Evolutionary conservation across 2,888 invertebrate species (phyloP).

Genomic region (Apotomis betuletana): DNA sequence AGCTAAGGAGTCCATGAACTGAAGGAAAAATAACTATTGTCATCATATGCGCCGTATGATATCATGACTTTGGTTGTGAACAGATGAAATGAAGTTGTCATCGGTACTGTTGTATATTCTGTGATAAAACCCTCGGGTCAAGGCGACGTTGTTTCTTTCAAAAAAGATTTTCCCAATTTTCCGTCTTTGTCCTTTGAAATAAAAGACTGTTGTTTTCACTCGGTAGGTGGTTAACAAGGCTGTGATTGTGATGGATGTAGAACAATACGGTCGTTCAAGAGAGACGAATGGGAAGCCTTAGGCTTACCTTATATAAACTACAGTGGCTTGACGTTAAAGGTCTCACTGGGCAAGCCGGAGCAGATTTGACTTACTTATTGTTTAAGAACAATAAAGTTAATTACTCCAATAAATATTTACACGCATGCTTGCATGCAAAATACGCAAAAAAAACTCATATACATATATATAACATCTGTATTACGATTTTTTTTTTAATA

Average conservation of each 20-base stretch:
- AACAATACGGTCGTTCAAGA: conserved; percentile 14
- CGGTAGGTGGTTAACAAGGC: conserved; percentile 28
- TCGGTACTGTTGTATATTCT: conserved; percentile 13
- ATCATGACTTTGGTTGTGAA: background rate
- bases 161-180: conserved; percentile 37
- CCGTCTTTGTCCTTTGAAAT: conserved; percentile 38
- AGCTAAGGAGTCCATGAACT: no score
- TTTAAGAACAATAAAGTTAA: no score
- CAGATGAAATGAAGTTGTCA: background rate
- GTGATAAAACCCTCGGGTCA: conserved; percentile 26
- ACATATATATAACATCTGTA: no score
- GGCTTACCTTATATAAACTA: conserved; percentile 1
- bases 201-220: conserved; percentile 39
- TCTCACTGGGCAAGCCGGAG: no score
- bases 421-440: no score
- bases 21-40: no score
- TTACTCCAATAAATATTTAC: no score
- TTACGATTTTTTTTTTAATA: no score
- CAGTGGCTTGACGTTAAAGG: no score
- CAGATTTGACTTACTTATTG: no score
- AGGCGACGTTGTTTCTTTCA: conserved; percentile 33
- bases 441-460: no score
- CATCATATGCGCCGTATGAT: no score
- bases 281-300: conserved; percentile 2
- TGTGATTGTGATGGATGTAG: conserved; percentile 27